phyloP scores from a whole-genome alignment of 2,113 vertebrate species.

The pig (Sus scrofa) region DNA sequence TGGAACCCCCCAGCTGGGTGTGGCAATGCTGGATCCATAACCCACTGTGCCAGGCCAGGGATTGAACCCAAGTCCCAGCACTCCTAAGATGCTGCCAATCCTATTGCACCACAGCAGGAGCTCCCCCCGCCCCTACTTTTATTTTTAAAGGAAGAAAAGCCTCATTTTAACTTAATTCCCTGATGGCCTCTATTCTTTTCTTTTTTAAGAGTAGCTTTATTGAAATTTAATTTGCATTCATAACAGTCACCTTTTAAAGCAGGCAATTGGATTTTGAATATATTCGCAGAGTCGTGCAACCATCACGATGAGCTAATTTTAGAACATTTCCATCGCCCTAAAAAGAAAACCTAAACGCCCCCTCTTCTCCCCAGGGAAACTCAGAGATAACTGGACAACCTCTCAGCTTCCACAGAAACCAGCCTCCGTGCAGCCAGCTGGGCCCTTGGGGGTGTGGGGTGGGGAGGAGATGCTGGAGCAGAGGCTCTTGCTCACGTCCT shows the following conservation, averaged over 20 bases:
- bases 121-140: background rate
- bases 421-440: background rate
- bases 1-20: too few relatives aligned
- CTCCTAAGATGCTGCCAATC: too few relatives aligned
- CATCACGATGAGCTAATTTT: background rate
- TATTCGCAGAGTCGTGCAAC: background rate
- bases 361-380: background rate
- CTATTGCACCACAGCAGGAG: too few relatives aligned
- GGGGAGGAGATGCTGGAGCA: too few relatives aligned
- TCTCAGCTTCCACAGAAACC: background rate
- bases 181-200: background rate
- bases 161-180: background rate
- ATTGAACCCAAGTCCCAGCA: too few relatives aligned
- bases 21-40: too few relatives aligned
- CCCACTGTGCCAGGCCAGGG: too few relatives aligned
- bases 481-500: background rate
- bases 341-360: background rate
- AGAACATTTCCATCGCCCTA: background rate
- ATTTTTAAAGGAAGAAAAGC: background rate
- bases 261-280: background rate
- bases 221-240: slow-evolving; percentile 27
- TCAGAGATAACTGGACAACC: background rate
- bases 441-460: accelerated
- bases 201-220: background rate
- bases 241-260: background rate